Base-by-base conservation (phyloP, 1,140 invertebrate genomes). In the Musca domestica region DNA sequence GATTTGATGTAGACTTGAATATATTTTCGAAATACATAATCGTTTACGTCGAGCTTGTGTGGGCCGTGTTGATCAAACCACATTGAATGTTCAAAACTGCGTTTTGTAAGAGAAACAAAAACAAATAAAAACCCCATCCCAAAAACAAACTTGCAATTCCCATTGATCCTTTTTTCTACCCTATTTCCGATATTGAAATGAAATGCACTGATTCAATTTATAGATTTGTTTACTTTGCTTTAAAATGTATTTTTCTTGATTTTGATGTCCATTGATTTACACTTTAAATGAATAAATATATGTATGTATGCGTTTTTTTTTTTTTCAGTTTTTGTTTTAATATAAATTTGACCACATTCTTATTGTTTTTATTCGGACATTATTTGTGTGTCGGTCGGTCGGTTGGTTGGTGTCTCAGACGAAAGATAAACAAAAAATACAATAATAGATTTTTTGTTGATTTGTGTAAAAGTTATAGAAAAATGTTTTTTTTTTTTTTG, bases 231-330 rank as follows among this genome's bases (percentile, higher is more conserved):
- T 41, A 41, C 17, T 61, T 20, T 51, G 30, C 19, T 41, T 52
- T 52, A 5, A 52, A 41, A 41, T 52, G 51, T 52, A 22, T 52
- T 41, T 56, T 41, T 41, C 34, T 41, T 41, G 12, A 41, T 41
- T 41, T 41, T 41, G 7, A 19, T 61, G 56, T 61, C 56, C 56
- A 34, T 61, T 34, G 19, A 61, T 34, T 61, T 61, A 34, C 52
- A 23, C 34, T 34, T 61, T 19, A 41, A 61, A 61, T 19, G 34
- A 61, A 61, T 61, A 61, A 61, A 61, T 61, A 41, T 61, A 61
- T 61, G n/a, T 61, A 41, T 41, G 34, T 41, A 41, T 41, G 34
- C 2, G 23, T 27, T 34, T 61, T 61, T 34, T 23, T 20, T 61
- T 27, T 56, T 58, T 58, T 58, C 25, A 30, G 3, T 58, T 34